Evolutionary conservation across 1,140 invertebrate species (phyloP), one percentile per base, ranked within the genome.

Genomic region (Coenobita brevimanus): DNA sequence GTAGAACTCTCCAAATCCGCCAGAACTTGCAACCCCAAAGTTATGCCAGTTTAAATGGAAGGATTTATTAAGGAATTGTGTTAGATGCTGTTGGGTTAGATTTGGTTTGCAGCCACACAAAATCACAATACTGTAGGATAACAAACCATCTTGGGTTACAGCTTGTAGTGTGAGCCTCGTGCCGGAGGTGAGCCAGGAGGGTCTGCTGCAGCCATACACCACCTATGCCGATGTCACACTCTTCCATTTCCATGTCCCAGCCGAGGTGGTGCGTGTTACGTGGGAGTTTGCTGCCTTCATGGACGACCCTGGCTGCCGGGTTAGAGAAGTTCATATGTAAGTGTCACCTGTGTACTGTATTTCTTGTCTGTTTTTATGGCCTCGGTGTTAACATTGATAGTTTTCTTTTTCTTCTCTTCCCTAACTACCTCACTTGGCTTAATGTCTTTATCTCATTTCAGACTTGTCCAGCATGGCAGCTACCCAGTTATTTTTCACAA

Each of bases 401-500:
- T 50, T 17, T 8, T 50, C 46, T 17, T 50, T 50, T 17, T 8
- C 6, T 8, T 17, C 46, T 8, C 46, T 50, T 50, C 46, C 46
- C 46, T 50, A 50, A 6, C 17, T 50, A 8, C 6, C 46, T 50
- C 46, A 8, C 46, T 50, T 50, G 6, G 17, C 46, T 50, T 17
- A 50, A 50, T 50, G 41, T 21, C 27, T 81, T 57, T 81, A 46
- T 43, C 2, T 84, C 62, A 38, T 64, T 88, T 60, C 91, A 95
- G 94, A 92, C 93, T 93, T 88, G 91, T 95, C 21, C 93, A 94
- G 91, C 94, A 95, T 91, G 96, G 96, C 33, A 95, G 96, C 71
- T 95, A 96, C 90, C 96, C 97, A 36, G 94, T 96, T 0, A 95
- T 97, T 27, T 95, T 94, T 91, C 95, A 96, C 0, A 95, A 96